Evolutionary conservation across 2,888 invertebrate species (phyloP).

Genomic region (Rosalia funebris): DNA sequence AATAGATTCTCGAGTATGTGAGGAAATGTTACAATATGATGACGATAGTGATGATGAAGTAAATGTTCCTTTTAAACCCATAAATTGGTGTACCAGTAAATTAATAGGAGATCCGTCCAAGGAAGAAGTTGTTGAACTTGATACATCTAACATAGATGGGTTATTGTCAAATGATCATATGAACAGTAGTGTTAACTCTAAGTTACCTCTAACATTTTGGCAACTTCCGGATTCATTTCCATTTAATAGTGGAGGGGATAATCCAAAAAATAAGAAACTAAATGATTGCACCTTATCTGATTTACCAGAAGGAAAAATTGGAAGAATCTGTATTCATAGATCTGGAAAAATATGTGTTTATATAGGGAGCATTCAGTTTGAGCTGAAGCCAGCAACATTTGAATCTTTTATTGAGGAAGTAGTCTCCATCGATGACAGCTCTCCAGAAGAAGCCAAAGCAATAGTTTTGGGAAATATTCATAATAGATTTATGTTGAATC

Average conservation of each 20-base stretch:
- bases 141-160: constrained; percentile 28
- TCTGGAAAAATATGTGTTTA: constrained; percentile 38
- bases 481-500: constrained; percentile 32
- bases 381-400: constrained; percentile 29
- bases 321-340: constrained; percentile 37
- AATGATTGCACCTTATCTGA: constrained; percentile 32
- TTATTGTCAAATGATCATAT: no score
- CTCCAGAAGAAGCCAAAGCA: constrained; percentile 19
- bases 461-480: constrained; percentile 31
- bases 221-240: constrained; percentile 60
- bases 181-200: no score
- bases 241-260: constrained; percentile 27
- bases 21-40: constrained; percentile 24
- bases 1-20: neutral
- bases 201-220: constrained; percentile 53
- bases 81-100: constrained; percentile 23
- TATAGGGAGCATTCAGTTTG: constrained; percentile 35
- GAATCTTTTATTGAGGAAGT: constrained; percentile 32
- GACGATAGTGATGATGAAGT: constrained; percentile 31
- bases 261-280: constrained; percentile 8
- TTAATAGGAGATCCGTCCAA: constrained; percentile 3
- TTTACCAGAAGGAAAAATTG: constrained; percentile 38
- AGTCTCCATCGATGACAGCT: constrained; percentile 24
- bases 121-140: no score
- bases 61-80: constrained; percentile 23